These are phyloP conservation scores for Hylyphantes graminicola DNA, from an alignment of 1,140 invertebrate genomes.

Conservation along the genomic window DNA sequence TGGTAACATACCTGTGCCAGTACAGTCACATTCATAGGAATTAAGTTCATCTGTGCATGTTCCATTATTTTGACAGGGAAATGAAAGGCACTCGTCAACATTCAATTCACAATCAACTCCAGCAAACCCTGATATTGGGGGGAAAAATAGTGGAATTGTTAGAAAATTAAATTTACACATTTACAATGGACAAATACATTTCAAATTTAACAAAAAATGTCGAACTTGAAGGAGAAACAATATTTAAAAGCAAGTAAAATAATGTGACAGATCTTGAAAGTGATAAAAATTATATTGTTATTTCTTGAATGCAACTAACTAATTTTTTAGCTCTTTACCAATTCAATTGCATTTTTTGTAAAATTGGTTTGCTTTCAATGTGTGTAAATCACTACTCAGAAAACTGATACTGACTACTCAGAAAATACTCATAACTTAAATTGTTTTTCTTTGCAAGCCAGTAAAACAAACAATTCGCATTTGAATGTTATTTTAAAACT, in stretches of 20 bases:
- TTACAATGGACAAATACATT: neutral
- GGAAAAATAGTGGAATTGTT: neutral
- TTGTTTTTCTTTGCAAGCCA: too few relatives aligned
- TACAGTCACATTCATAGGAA: slow-evolving; percentile 60
- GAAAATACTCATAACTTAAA: too few relatives aligned
- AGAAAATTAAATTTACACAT: neutral
- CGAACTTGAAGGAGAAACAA: neutral
- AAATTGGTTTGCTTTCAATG: too few relatives aligned
- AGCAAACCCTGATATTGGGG: slow-evolving; percentile 80
- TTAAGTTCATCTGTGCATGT: slow-evolving; percentile 84
- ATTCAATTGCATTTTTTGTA: too few relatives aligned
- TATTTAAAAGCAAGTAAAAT: neutral
- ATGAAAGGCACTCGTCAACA: slow-evolving; percentile 86
- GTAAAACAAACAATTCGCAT: too few relatives aligned
- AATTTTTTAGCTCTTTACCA: too few relatives aligned
- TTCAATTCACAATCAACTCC: slow-evolving; percentile 84
- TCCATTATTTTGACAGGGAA: slow-evolving; percentile 94
- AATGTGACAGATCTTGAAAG: too few relatives aligned
- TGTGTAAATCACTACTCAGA: too few relatives aligned
- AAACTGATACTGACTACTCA: too few relatives aligned
- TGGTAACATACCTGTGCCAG: slow-evolving; percentile 87
- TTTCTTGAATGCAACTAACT: too few relatives aligned
- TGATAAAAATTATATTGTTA: too few relatives aligned
- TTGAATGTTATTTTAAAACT: too few relatives aligned
- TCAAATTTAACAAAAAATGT: neutral